Percentiles rank a stretch among this genome's conserved stretches.
Conservation (phyloP, 2,888 invertebrate species). For the Gibbula magus region DNA sequence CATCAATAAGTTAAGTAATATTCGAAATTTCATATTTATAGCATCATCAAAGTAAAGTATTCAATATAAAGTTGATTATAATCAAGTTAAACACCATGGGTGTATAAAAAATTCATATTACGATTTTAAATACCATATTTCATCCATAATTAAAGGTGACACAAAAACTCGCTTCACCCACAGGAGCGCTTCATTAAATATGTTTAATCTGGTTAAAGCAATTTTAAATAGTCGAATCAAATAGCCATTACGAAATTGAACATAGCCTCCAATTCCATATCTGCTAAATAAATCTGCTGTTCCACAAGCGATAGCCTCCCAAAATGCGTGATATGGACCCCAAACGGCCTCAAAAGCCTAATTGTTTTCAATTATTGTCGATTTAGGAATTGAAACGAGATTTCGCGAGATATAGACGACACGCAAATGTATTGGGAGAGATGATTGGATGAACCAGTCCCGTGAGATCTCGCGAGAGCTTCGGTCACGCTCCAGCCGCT, state of each 20-base stretch:
- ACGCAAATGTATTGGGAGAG: slow-evolving; percentile 11
- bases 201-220: slow-evolving; percentile 11
- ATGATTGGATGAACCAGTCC: slow-evolving; percentile 8
- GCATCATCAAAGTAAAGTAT: no score
- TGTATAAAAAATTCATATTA: no score
- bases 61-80: no score
- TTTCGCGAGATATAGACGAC: slow-evolving; percentile 8
- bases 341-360: slow-evolving; percentile 6
- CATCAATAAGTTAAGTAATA: no score
- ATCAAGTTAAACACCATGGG: no score
- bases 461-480: background rate
- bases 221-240: slow-evolving; percentile 5
- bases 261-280: background rate
- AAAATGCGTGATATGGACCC: background rate
- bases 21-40: no score
- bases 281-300: slow-evolving; percentile 1
- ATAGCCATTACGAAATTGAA: slow-evolving; percentile 8
- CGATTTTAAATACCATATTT: background rate
- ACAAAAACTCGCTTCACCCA: background rate
- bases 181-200: background rate
- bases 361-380: slow-evolving; percentile 15
- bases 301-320: background rate
- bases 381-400: slow-evolving; percentile 15
- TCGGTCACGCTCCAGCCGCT: background rate
- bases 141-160: slow-evolving; percentile 4